Evolutionary conservation across 1,140 invertebrate species (phyloP), one percentile per base, ranked within the genome.

Genomic region (Mylabris phalerata): DNA sequence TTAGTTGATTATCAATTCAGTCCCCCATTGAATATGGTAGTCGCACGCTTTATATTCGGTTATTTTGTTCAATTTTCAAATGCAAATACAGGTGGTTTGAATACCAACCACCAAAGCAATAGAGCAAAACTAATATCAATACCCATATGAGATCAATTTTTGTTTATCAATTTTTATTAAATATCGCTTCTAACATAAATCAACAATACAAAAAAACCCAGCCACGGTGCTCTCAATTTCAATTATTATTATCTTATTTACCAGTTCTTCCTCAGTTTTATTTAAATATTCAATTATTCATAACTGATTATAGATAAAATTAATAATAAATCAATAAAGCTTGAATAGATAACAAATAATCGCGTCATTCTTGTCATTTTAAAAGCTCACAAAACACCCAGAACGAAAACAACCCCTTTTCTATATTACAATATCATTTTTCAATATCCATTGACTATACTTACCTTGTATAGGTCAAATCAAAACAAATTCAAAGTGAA

Each of bases 21-120:
- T 19, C 19, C 19, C 19, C 19, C 19, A 19, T 19, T 19, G 19
- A 19, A 19, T 19, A 19, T 19, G 19, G 19, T 2, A 19, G 19
- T 19, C 19, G 19, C 19, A 19, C 19, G 19, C 19, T 19, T 19
- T 19, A 19, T 19, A 19, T 19, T 55, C 44, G 46, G 46, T 55
- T 55, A 46, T 46, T 39, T 47, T 32, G 54, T 50, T 59, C 57
- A 57, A 32, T 67, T 65, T 62, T 59, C 61, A 63, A 69, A 62
- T 55, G 65, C 62, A 68, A 70, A 69, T 66, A 70, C 68, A 70
- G 68, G 67, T 70, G 68, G 65, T 70, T 68, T 65, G 55, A 57
- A 58, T 32, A 32, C 32, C 19, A 19, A 65, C 61, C 57, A 66
- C 50, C 43, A 52, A 19, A 19, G 19, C 19, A 19, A 19, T 19